These are phyloP conservation scores for Chromis chromis DNA, from an alignment of 2,797 vertebrate species.

Conservation along the genomic window DNA sequence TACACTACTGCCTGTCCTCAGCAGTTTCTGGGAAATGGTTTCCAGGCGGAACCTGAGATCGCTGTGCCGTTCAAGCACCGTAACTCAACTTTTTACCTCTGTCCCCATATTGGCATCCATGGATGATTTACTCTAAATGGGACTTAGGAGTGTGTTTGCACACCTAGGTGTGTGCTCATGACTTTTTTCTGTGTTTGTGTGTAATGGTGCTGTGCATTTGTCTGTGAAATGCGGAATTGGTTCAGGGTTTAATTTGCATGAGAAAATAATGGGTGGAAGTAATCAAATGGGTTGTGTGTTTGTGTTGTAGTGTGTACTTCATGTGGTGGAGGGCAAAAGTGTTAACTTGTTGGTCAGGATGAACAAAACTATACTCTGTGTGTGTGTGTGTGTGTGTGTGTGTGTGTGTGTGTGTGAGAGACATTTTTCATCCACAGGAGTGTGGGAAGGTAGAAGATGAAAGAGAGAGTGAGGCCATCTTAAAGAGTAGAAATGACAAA, in stretches of 20 bases:
- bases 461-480: slow-evolving; percentile 52
- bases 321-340: neutral
- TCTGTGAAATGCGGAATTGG: slow-evolving; percentile 51
- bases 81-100: slow-evolving; percentile 68
- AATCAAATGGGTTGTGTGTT: slow-evolving; percentile 47
- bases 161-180: neutral
- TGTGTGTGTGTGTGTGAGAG: slow-evolving; percentile 40
- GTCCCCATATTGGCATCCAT: slow-evolving; percentile 54
- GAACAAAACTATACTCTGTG: slow-evolving; percentile 15
- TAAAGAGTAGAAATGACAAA: slow-evolving; percentile 48
- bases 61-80: slow-evolving; percentile 35
- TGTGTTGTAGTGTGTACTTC: slow-evolving; percentile 29
- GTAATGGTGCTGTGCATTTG: slow-evolving; percentile 39
- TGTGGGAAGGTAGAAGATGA: slow-evolving; percentile 67
- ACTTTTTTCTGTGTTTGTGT: slow-evolving; percentile 17
- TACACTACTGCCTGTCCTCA: slow-evolving; percentile 59
- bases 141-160: slow-evolving; percentile 39
- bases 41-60: slow-evolving; percentile 39
- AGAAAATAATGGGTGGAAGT: slow-evolving; percentile 58
- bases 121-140: slow-evolving; percentile 69
- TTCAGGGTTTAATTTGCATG: slow-evolving; percentile 61
- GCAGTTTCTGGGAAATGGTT: slow-evolving; percentile 63
- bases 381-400: slow-evolving; percentile 11
- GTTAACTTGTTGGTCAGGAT: slow-evolving; percentile 28
- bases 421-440: slow-evolving; percentile 49